These are phyloP conservation scores for Ips typographus DNA, from an alignment of 1,140 invertebrate species.

Conservation along the genomic window DNA sequence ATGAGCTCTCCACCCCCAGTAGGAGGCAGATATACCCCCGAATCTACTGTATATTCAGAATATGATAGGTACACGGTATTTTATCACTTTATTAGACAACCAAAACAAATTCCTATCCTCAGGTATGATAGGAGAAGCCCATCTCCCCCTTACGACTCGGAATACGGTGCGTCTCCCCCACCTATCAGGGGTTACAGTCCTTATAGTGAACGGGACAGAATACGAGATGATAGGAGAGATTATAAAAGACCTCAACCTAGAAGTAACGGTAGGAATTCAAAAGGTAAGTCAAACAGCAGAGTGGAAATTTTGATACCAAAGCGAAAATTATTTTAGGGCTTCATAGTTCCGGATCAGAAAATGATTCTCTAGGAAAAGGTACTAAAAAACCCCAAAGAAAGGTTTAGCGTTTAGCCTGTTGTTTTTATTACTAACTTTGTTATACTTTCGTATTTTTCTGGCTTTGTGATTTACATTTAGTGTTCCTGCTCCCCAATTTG, in stretches of 20 bases:
- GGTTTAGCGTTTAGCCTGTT: slow-evolving; percentile 45
- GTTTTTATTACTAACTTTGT: slow-evolving; percentile 28
- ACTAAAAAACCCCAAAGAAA: slow-evolving; percentile 46
- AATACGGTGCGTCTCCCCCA: slow-evolving; percentile 45
- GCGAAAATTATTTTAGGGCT: slow-evolving; percentile 13
- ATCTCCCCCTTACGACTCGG: slow-evolving; percentile 48
- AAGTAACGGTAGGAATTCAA: slow-evolving; percentile 41
- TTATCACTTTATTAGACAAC: too few species aligned
- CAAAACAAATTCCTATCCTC: too few species aligned
- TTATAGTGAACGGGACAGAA: slow-evolving; percentile 41
- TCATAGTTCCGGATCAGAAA: slow-evolving; percentile 48
- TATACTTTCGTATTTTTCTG: background rate
- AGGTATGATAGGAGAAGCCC: slow-evolving; percentile 47
- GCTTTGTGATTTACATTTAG: background rate
- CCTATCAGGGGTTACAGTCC: slow-evolving; percentile 42
- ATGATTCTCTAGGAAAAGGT: slow-evolving; percentile 48
- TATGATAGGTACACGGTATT: slow-evolving; percentile 41
- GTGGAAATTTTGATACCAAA: background rate
- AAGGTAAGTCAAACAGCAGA: slow-evolving; percentile 36
- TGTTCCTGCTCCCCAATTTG: background rate
- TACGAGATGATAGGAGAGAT: slow-evolving; percentile 43
- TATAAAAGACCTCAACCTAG: slow-evolving; percentile 39
- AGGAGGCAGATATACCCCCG: slow-evolving; percentile 46
- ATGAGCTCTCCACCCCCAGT: slow-evolving; percentile 62
- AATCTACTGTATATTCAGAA: slow-evolving; percentile 47